Evolutionary conservation across 2,888 invertebrate genomes (phyloP), one percentile per base, ranked within the genome.

Genomic region (Myopa tessellatipennis): DNA sequence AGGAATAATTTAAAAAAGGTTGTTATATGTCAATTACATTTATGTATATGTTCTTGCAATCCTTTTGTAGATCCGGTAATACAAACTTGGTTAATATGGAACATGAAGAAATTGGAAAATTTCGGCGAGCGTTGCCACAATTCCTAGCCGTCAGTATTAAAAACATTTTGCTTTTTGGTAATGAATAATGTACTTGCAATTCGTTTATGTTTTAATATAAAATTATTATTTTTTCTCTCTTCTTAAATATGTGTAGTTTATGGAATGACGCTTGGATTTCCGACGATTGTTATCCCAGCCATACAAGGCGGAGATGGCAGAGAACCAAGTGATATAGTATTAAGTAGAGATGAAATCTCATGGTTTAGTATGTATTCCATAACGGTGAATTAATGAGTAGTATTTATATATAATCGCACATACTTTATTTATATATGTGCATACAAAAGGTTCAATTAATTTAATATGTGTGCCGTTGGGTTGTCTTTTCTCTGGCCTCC

Each of bases 231-330:
- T 18, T 40, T 40, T 36, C 60, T 68, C 75, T 71, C 34, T 74
- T 58, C 58, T 73, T 77, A 18, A 8, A n/a, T 58, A n/a, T 16
- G 14, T 38, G 40, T 67, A 92, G 92, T 93, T 10, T 95, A 94
- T 87, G 95, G 95, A 74, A 94, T 95, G 92, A 94, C 95, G 0
- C 88, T 95, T 69, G 95, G 95, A 0, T 95, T 95, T 83, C 93
- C 95, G 0, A 95, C 95, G 5, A 95, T 95, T 79, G 91, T 95
- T 26, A 95, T 95, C 83, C 95, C 95, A 7, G 93, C 93, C 8
- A 91, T 95, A 63, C 91, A 91, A 69, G 92, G 91, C 3, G 88
- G 86, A 60, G 90, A 90, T 52, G 90, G 88, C 63, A 85, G 89
- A 69, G 87, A 87, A 69, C 85, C 84, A 60, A 85, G 85, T 77